Evolutionary conservation across 2,888 invertebrate species (phyloP).

Genomic region (Neocrepidodera transversa): DNA sequence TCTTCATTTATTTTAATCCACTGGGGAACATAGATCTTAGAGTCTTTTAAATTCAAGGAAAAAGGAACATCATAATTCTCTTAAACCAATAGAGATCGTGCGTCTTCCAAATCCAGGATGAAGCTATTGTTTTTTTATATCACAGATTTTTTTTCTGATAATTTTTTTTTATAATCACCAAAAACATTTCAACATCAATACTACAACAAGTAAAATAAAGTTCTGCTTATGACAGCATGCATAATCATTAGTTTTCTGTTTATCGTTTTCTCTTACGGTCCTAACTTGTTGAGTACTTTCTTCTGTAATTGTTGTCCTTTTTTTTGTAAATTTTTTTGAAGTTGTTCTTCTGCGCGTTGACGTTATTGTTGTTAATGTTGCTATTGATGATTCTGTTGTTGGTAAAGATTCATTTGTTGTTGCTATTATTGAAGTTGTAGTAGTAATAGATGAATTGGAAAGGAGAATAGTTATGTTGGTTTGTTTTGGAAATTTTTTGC

Average conservation of each 20-base stretch:
- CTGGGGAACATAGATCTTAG: too few species aligned
- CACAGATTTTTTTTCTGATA: too few species aligned
- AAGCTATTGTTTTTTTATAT: too few species aligned
- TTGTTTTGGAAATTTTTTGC: conserved; percentile 24
- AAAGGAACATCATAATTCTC: too few species aligned
- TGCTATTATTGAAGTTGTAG: conserved; percentile 24
- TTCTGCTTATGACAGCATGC: neutral
- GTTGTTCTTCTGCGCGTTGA: neutral
- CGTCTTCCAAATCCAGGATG: too few species aligned
- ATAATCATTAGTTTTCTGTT: too few species aligned
- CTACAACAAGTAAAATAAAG: neutral
- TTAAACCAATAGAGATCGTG: too few species aligned
- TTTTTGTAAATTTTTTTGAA: neutral
- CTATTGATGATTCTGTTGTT: neutral
- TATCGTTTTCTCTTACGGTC: neutral
- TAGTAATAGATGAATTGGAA: conserved; percentile 29
- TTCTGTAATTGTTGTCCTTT: neutral
- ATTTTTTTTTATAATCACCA: too few species aligned
- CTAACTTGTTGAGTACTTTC: neutral
- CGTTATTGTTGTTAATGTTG: conserved; percentile 1
- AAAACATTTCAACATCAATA: neutral
- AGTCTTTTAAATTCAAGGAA: too few species aligned
- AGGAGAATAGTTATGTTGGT: conserved; percentile 26
- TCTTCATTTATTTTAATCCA: too few species aligned
- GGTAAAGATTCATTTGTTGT: too few species aligned